A percentile compares a stretch with the other conserved stretches of the same genome.
These are phyloP conservation scores for Nycticebus coucang DNA, from an alignment of 2,113 vertebrate species.

Conservation along the genomic window DNA sequence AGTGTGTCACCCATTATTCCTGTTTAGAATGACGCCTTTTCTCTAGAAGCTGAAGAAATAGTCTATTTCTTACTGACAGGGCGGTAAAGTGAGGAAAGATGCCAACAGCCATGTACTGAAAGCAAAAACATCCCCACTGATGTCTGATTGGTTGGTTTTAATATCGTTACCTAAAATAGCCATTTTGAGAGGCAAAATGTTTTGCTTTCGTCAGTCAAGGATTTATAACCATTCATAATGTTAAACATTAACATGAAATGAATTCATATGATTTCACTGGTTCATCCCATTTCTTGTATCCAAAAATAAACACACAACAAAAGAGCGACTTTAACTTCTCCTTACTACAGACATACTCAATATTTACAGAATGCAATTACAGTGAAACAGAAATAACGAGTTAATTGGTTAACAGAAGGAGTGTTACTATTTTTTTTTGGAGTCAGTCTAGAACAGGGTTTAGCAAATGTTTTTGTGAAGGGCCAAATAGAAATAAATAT, in stretches of 20 bases:
- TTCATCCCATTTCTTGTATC: not conserved
- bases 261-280: not conserved
- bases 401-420: not conserved
- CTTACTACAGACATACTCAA: not conserved
- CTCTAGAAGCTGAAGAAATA: slow-evolving; percentile 47
- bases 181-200: not conserved
- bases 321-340: not conserved
- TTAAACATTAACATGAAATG: not conserved
- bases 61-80: not conserved
- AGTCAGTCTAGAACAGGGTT: not conserved
- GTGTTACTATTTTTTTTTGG: not conserved
- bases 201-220: not conserved
- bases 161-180: not conserved
- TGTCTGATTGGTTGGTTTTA: not conserved
- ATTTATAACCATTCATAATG: not conserved
- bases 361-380: not conserved
- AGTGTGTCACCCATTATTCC: slow-evolving; percentile 63
- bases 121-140: not conserved
- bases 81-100: not conserved
- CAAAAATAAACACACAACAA: not conserved
- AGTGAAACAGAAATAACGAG: not conserved
- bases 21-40: slow-evolving; percentile 34
- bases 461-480: not conserved
- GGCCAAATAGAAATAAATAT: not conserved
- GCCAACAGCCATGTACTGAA: not conserved